Base-by-base conservation (phyloP, 2,113 vertebrate species). In the Heloderma charlesbogerti region DNA sequence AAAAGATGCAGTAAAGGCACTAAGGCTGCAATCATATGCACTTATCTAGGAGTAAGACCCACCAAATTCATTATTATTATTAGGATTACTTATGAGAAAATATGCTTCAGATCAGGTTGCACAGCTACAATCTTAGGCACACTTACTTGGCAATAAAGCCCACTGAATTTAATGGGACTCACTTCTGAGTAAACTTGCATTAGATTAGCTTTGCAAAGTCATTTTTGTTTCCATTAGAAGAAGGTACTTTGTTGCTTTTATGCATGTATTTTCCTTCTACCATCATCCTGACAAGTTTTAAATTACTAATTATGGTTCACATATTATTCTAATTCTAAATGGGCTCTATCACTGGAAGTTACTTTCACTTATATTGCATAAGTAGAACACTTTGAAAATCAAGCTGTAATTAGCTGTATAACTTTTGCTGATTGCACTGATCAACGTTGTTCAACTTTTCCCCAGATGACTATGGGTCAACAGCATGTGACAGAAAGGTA, bases 401-500 rank as follows among this genome's bases (percentile, higher is more conserved):
- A 31, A 79, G 27, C 27, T 79, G 25, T 6, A 86, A 27, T 27
- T 74, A 86, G 25, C 25, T 22, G 51, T 63, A 40, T 84, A 89
- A 60, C 9, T 57, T 0, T 0, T 84, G 71, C 22, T 29, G 31
- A n/a, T 88, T 43, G 0, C 31, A 92, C 9, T 71, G 43, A 48
- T 84, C 29, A 83, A 16, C 27, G 82, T 15, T 63, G 83, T 13
- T 88, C 31, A 40, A 60, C 31, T 57, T 48, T 87, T 66, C n/a
- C 51, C 88, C 27, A 37, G 80, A 79, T n/a, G 88, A 82, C 86
- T 2, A 74, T 22, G 40, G 22, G 71, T 90, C 45, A 90, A 74
- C 15, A 87, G 27, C 48, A 60, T 40, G 67, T 72, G 89, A 88
- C 43, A 48, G 92, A 89, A 43, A 91, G 1, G 31, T 25, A 93